These are phyloP conservation scores for Anhinga anhinga DNA, from an alignment of 2,113 vertebrate species.

Conservation along the genomic window DNA sequence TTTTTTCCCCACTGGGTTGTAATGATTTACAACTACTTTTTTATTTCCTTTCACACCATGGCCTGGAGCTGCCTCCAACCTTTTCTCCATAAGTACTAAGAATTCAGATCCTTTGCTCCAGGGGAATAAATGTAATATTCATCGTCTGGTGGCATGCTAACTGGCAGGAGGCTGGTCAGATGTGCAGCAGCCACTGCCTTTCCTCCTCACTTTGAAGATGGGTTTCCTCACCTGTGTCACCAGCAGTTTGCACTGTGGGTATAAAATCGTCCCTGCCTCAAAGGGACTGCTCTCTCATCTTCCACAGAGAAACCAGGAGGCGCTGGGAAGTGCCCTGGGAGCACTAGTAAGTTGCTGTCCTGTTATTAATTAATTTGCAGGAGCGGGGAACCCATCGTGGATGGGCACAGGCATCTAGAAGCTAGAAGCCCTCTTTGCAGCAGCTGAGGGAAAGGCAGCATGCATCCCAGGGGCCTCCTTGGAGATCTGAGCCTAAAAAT, in stretches of 20 bases:
- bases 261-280: not conserved
- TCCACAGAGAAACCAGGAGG: not conserved
- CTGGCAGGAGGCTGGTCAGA: not conserved
- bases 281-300: not conserved
- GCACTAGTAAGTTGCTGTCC: not conserved
- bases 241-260: not conserved
- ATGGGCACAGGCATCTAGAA: not conserved
- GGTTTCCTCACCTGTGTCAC: not conserved
- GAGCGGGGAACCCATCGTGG: not conserved
- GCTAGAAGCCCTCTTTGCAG: not conserved
- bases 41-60: not conserved
- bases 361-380: not conserved
- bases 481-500: not conserved
- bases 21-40: conserved; percentile 12
- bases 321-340: not conserved
- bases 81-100: not conserved
- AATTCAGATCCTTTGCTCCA: not conserved
- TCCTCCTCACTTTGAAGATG: not conserved
- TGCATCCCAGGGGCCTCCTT: not conserved
- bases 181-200: not conserved
- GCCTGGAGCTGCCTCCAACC: conserved; percentile 3
- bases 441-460: not conserved
- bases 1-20: not conserved
- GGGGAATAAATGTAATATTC: not conserved
- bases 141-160: accelerated